phyloP scores from a whole-genome alignment of 2,888 invertebrate species.

The Allophyes oxyacanthae region DNA sequence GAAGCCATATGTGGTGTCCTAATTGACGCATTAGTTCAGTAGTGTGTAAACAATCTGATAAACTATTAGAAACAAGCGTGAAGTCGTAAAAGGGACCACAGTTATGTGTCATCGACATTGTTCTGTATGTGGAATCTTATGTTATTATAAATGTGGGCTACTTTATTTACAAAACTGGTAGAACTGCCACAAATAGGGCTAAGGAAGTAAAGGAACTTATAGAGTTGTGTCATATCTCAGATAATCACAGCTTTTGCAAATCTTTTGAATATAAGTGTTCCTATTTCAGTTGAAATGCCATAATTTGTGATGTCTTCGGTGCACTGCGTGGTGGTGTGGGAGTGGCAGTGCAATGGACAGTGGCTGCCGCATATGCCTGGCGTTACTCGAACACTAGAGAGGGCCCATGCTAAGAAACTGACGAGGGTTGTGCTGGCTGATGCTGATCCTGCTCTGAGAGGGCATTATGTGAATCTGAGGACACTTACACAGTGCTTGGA shows the following conservation, averaged over 20 bases:
- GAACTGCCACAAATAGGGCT: background rate
- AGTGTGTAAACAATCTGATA: conserved; percentile 40
- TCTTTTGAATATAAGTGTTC: no score
- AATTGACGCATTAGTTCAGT: conserved; percentile 6
- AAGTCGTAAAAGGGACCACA: background rate
- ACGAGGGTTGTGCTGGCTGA: conserved; percentile 96
- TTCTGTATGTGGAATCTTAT: conserved; percentile 28
- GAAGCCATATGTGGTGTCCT: background rate
- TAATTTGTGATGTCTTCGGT: conserved; percentile 85
- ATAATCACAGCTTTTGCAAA: no score
- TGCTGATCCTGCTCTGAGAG: conserved; percentile 94
- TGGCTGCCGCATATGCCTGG: conserved; percentile 97
- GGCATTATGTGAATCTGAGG: conserved; percentile 93
- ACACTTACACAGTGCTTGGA: conserved; percentile 93
- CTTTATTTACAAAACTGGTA: conserved; percentile 12
- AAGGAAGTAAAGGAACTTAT: background rate
- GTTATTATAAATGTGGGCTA: conserved; percentile 15
- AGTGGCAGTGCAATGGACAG: conserved; percentile 92
- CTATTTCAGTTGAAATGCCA: conserved; percentile 43
- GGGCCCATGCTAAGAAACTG: conserved; percentile 94
- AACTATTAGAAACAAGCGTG: conserved; percentile 11
- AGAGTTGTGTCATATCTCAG: background rate
- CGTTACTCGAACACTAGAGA: conserved; percentile 95
- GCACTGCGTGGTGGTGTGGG: conserved; percentile 95
- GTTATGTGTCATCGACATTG: conserved; percentile 12